Percentiles rank a stretch among this genome's conserved stretches.
Evolutionary conservation across 2,888 invertebrate species (phyloP).

Genomic region (Priocnemis perturbator): DNA sequence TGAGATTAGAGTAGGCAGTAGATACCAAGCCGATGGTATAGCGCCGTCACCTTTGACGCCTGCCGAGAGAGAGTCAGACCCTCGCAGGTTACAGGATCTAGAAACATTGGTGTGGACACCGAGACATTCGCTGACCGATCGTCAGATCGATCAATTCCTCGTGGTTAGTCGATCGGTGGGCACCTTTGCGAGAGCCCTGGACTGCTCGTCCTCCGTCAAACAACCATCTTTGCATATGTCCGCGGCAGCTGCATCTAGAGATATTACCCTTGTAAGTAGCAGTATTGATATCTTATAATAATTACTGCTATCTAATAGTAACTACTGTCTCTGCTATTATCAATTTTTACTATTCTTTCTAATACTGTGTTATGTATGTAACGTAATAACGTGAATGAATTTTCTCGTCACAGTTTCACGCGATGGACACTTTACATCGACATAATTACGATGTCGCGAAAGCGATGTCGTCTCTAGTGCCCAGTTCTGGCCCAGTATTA

Average conservation of each 20-base stretch:
- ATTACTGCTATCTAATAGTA: no score
- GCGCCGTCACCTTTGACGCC: conserved; percentile 79
- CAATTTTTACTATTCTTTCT: neutral
- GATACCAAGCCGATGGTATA: conserved; percentile 95
- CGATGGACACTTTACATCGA: conserved; percentile 97
- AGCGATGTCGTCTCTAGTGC: conserved; percentile 94
- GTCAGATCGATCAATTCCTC: conserved; percentile 99
- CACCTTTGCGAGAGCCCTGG: conserved; percentile 98
- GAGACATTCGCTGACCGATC: conserved; percentile 91
- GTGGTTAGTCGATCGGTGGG: conserved; percentile 96
- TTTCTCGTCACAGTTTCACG: conserved; percentile 86
- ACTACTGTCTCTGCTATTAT: conserved; percentile 9
- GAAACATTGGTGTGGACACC: conserved; percentile 98
- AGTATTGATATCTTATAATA: no score
- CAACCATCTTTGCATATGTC: conserved; percentile 99
- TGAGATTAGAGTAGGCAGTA: conserved; percentile 87
- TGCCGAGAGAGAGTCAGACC: conserved; percentile 78
- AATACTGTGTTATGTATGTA: no score
- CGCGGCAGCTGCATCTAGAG: conserved; percentile 98
- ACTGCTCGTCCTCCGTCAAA: conserved; percentile 98
- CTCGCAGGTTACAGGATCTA: conserved; percentile 84
- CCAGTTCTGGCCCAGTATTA: conserved; percentile 95
- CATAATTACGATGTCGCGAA: conserved; percentile 93
- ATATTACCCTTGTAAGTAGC: conserved; percentile 89
- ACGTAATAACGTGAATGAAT: no score